A percentile compares a stretch with the other conserved stretches of the same genome.
Conservation (phyloP, 2,113 vertebrate genomes). For the Caloenas nicobarica region DNA sequence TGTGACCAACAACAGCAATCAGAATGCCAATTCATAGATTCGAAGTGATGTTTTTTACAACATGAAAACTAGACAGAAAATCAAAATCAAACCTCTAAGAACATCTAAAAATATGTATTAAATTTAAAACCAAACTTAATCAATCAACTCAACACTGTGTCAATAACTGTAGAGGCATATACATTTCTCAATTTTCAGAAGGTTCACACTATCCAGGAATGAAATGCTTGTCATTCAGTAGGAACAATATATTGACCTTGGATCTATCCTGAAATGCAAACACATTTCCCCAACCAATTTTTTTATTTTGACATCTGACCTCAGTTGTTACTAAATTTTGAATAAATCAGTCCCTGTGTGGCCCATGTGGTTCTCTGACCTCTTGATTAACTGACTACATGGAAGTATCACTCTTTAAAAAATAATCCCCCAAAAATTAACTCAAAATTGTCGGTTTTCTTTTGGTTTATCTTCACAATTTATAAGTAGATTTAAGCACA, state of each 20-base stretch:
- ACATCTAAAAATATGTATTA: not conserved
- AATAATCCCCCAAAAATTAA: accelerated
- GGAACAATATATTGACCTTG: not conserved
- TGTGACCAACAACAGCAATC: accelerated
- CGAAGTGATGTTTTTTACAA: not conserved
- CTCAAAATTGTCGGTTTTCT: not conserved
- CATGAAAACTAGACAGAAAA: not conserved
- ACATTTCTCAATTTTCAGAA: not conserved
- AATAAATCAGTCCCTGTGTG: not conserved
- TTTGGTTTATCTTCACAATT: not conserved
- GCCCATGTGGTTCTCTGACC: not conserved
- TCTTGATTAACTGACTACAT: not conserved
- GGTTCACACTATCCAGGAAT: not conserved
- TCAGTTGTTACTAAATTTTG: not conserved
- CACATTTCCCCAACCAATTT: not conserved
- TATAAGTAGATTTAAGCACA: not conserved
- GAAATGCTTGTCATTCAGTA: not conserved
- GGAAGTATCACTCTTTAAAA: not conserved
- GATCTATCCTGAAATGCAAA: not conserved
- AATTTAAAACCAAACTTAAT: not conserved
- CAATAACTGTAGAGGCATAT: not conserved
- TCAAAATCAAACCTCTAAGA: not conserved
- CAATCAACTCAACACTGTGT: not conserved
- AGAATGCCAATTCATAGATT: not conserved
- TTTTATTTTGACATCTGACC: not conserved